These are phyloP conservation scores for Strigops habroptila DNA, from an alignment of 2,113 vertebrate genomes.

Conservation along the genomic window DNA sequence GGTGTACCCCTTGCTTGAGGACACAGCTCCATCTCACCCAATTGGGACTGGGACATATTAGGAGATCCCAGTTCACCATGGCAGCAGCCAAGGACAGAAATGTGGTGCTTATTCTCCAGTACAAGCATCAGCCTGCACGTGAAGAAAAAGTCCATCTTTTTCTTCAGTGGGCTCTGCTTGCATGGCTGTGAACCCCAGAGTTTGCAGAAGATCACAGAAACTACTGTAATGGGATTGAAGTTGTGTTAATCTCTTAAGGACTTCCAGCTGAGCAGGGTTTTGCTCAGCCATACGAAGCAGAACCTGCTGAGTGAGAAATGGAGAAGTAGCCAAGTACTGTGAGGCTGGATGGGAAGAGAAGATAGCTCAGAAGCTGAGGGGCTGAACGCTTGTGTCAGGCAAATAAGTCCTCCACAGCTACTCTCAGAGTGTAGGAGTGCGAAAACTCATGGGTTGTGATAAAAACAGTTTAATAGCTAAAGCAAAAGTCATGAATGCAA, in stretches of 20 bases:
- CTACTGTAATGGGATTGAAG: neutral
- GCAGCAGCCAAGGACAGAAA: neutral
- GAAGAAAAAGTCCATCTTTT: neutral
- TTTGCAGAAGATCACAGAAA: neutral
- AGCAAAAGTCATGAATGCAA: neutral
- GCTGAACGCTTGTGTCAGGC: neutral
- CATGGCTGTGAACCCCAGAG: accelerated
- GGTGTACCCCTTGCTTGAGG: neutral
- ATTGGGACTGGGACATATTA: neutral
- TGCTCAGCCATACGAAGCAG: neutral
- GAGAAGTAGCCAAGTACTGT: neutral
- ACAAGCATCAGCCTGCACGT: neutral
- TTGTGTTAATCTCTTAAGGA: neutral
- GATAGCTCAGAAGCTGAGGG: neutral
- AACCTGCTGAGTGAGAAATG: neutral
- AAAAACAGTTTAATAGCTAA: neutral
- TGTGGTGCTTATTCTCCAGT: accelerated
- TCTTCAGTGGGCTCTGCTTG: neutral
- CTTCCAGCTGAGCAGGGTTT: neutral
- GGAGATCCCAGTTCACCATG: accelerated
- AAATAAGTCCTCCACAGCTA: neutral
- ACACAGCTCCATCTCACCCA: neutral
- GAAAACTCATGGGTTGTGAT: neutral
- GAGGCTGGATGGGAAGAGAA: neutral
- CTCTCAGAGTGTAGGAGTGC: neutral